Conservation (phyloP, 1,140 invertebrate genomes). For the Hypothenemus hampei region DNA sequence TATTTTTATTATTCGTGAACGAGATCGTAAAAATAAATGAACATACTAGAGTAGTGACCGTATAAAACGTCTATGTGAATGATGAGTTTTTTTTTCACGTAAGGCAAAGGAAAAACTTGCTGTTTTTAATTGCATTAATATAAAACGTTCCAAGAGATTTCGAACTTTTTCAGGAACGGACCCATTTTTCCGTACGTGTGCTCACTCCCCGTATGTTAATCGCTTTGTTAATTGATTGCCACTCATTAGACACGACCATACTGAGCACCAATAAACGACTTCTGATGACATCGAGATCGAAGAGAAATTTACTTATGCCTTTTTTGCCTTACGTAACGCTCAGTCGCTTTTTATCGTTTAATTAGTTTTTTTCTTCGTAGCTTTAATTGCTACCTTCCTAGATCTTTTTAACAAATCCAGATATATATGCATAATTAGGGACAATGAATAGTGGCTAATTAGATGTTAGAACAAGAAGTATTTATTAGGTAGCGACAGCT, state of each 20-base stretch:
- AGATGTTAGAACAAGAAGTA: neutral
- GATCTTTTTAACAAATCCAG: neutral
- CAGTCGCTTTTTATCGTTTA: slow-evolving; percentile 17
- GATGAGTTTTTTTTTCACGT: too few species aligned
- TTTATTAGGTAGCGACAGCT: neutral
- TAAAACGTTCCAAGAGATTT: slow-evolving; percentile 23
- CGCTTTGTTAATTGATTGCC: slow-evolving; percentile 23
- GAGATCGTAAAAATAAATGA: too few species aligned
- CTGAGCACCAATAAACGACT: slow-evolving; percentile 16
- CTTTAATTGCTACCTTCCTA: slow-evolving; percentile 3
- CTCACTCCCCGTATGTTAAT: slow-evolving; percentile 20
- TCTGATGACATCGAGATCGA: slow-evolving; percentile 18
- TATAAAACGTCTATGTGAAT: too few species aligned
- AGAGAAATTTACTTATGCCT: slow-evolving; percentile 23
- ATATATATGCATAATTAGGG: slow-evolving; percentile 1
- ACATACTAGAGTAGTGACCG: too few species aligned
- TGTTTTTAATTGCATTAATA: slow-evolving; percentile 20
- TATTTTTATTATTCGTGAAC: too few species aligned
- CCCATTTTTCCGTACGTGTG: slow-evolving; percentile 17
- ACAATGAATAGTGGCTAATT: neutral
- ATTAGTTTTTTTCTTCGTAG: slow-evolving; percentile 8
- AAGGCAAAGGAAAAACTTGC: slow-evolving; percentile 7
- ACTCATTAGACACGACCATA: slow-evolving; percentile 22
- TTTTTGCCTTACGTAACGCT: slow-evolving; percentile 14
- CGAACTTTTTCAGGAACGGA: slow-evolving; percentile 17